A percentile compares a stretch with the other conserved stretches of the same genome.
Conservation (phyloP, 2,113 vertebrate genomes). For the Murina feae region DNA sequence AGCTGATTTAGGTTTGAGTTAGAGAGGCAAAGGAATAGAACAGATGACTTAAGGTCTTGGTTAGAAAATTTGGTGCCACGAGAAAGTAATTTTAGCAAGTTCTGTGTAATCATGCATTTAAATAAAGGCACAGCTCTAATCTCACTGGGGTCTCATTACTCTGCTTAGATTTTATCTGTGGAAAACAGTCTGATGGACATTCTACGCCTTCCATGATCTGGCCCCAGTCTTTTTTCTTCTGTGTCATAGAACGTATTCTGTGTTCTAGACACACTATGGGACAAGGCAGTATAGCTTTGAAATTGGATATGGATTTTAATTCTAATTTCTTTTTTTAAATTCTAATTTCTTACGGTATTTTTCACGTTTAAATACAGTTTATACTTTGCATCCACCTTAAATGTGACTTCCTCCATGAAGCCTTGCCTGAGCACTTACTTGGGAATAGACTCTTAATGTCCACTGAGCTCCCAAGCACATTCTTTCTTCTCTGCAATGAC, state of each 20-base stretch:
- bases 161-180: neutral
- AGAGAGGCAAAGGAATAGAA: neutral
- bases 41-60: neutral
- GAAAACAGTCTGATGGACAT: neutral
- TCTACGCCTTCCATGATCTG: neutral
- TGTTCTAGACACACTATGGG: neutral
- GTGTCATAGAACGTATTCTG: neutral
- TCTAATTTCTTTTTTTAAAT: neutral
- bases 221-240: neutral
- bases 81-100: constrained; percentile 14
- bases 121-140: neutral
- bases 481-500: neutral
- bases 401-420: neutral
- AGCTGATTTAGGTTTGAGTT: neutral
- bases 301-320: neutral
- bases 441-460: neutral
- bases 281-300: neutral
- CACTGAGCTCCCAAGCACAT: neutral
- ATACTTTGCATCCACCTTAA: neutral
- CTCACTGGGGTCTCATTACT: neutral
- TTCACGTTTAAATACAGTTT: neutral
- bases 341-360: neutral
- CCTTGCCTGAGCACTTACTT: neutral
- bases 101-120: neutral
- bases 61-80: neutral